Conservation (phyloP, 2,888 invertebrate species). For the Tortricodes alternella region DNA sequence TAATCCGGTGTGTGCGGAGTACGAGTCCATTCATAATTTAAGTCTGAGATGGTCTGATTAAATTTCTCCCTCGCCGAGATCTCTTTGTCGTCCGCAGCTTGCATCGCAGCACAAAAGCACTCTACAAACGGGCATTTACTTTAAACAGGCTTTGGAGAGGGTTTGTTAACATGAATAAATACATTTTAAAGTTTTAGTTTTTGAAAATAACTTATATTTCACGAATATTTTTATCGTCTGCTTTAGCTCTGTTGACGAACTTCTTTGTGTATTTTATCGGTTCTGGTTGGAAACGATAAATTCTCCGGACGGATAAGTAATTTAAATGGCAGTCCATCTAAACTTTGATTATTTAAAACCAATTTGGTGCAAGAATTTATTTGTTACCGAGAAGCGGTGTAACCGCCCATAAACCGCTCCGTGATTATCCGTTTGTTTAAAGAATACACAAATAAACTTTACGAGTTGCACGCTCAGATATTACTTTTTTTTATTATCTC, state of each 20-base stretch:
- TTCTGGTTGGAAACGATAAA: background rate
- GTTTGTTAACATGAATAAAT: constrained; percentile 19
- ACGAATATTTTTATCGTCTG: background rate
- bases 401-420: constrained; percentile 65
- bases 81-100: constrained; percentile 57
- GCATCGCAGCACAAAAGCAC: constrained; percentile 59
- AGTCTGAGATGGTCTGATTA: constrained; percentile 58
- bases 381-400: constrained; percentile 53
- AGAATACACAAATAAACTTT: constrained; percentile 80
- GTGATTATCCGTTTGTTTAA: constrained; percentile 78
- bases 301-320: background rate
- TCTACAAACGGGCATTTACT: constrained; percentile 58
- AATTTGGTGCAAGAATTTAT: constrained; percentile 62
- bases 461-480: constrained; percentile 72
- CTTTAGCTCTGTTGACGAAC: background rate
- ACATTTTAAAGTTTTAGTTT: constrained; percentile 9
- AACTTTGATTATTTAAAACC: constrained; percentile 54
- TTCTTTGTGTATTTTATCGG: background rate
- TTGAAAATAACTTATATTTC: background rate
- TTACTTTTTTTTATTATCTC: constrained; percentile 78
- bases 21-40: constrained; percentile 49
- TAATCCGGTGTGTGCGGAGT: constrained; percentile 19
- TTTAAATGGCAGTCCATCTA: constrained; percentile 24
- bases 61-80: constrained; percentile 55
- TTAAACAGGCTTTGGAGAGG: constrained; percentile 47